Conservation (phyloP, 2,113 vertebrate species). For the Burhinus bistriatus region DNA sequence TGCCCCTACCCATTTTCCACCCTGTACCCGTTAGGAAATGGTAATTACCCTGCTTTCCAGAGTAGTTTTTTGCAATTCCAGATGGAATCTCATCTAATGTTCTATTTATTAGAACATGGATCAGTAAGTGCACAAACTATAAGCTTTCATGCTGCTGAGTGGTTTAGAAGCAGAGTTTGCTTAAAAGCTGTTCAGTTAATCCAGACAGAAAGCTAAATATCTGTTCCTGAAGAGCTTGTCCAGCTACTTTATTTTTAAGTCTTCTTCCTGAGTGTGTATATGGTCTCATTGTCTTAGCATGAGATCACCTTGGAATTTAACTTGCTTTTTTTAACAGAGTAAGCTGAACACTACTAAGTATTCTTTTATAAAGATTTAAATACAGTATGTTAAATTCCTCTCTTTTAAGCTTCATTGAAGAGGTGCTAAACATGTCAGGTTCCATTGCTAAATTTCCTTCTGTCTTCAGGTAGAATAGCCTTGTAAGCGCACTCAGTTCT, state of each 20-base stretch:
- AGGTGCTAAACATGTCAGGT: not conserved
- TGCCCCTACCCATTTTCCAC: fast-evolving
- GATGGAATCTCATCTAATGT: not conserved
- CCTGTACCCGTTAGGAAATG: not conserved
- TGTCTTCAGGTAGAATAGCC: not conserved
- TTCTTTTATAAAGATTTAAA: not conserved
- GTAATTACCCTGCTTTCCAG: not conserved
- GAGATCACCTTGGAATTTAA: not conserved
- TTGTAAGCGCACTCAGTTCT: not conserved
- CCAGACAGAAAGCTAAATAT: not conserved
- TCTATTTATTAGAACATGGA: not conserved
- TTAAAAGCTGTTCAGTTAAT: not conserved
- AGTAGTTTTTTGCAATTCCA: not conserved
- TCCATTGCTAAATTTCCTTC: not conserved
- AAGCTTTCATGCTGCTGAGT: not conserved
- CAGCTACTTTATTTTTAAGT: not conserved
- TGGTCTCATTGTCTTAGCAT: not conserved
- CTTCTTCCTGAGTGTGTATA: not conserved
- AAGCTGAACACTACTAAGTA: not conserved
- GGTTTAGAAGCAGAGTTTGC: not conserved
- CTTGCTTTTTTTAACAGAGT: not conserved
- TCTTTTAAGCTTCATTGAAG: not conserved
- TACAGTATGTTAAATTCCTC: not conserved
- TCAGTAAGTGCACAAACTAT: not conserved
- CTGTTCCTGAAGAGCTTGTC: not conserved